Evolutionary conservation across 2,797 vertebrate genomes (phyloP), one percentile per base, ranked within the genome.

Genomic region (Moxostoma hubbsi): DNA sequence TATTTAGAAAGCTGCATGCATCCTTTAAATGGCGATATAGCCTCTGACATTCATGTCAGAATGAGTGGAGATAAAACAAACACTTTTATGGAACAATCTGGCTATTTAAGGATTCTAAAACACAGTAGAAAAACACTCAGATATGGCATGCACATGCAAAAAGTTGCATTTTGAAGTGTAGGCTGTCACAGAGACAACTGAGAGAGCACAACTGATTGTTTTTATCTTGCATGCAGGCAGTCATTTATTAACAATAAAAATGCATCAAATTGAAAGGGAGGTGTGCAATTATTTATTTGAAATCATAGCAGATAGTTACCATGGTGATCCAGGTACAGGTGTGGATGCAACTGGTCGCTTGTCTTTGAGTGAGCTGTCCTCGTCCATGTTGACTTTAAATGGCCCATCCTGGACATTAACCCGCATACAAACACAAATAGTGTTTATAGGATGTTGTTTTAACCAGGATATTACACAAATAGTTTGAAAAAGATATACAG

Each of bases 281-380:
- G 13, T 1, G 15, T 53, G 54, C 65, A 69, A 57, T 43, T 13
- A 70, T 68, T 16, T 62, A 2, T 77, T 6, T 7, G n/a, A 9
- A 18, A 6, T 62, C 24, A 53, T 36, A 59, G 4, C 6, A n/a
- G 58, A 43, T 61, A 16, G 93, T 95, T 94, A 97, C 96, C 96
- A 98, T 65, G 96, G 96, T 0, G 96, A 98, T 84, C 96, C 96
- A 0, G 96, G 96, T 78, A 98, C 95, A 0, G 96, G 96, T 0
- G 95, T 90, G 7, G 96, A 96, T 18, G 96, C 96, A 66, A 98
- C 96, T 0, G 96, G 96, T 43, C 92, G 93, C 85, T 90, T 94
- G 83, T 94, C 94, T 24, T 88, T 94, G 0, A 90, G 63, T 2
- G 76, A 4, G 3, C 78, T 73, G 7, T 88, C 91, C n/a, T 92